Base-by-base conservation (phyloP, 2,113 vertebrate genomes). In the Pangasianodon hypophthalmus region DNA sequence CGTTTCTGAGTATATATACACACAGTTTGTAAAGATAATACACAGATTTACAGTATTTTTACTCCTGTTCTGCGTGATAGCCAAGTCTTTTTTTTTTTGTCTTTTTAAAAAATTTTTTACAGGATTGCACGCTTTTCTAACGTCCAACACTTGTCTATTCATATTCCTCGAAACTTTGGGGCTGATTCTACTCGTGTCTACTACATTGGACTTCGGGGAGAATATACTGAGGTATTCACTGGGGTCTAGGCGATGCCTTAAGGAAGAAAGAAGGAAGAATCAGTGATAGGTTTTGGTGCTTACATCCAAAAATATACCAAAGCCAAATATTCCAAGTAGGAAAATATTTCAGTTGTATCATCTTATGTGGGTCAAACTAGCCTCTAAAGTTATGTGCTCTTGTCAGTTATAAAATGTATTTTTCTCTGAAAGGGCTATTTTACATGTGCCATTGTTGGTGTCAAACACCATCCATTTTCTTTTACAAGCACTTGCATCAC, bases 151-250 rank as follows among this genome's bases (percentile, higher is more conserved):
- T 97, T 99, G 85, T 98, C 98, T 90, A 97, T 99, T 92, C 98
- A 99, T 94, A 96, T 99, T 91, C 96, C 98, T 0, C 98, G 97
- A 93, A 99, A 99, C 95, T 99, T 99, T 29, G 98, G 98, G 52
- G 96, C 95, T 0, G 98, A 98, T 92, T 97, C 93, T 48, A 99
- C 97, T 0, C 97, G 97, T 90, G 96, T 99, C 18, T 97, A 97
- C 93, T 99, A 98, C 91, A 98, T 99, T 58, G 98, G 98, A 0
- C 96, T 99, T 91, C 96, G 97, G 83, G 98, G 98, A 93, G 98
- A 99, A 87, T 99, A 96, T 94, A 95, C 97, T 0, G 96, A 99
- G 97, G 98, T 99, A 89, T 92, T 96, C 87, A 73, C 6, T 52
- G 14, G 9, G 26, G 0, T 29, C 21, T 56, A 16, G 18, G 7